Conservation (phyloP, 35 echinoderm and acorn worm genomes). For the Eucidaris tribuloides region DNA sequence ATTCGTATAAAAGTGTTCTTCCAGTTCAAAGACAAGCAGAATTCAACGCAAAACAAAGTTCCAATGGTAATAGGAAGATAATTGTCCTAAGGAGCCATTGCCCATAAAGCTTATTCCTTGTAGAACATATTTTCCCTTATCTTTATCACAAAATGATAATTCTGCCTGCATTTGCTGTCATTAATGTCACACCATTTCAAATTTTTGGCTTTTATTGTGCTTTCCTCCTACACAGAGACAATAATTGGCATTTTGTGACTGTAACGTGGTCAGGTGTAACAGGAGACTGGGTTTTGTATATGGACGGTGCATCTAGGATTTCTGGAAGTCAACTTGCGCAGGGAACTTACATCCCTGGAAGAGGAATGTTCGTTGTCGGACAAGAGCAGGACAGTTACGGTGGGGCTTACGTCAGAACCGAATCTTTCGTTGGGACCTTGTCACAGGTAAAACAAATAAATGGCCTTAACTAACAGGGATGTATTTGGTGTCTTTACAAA, state of each 20-base stretch:
- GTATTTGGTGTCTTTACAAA: background rate
- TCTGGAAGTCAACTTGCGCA: conserved; percentile 22
- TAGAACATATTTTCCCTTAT: no score
- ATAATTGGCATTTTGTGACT: conserved; percentile 53
- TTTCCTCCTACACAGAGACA: conserved; percentile 11
- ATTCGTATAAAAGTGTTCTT: no score
- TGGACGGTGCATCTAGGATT: conserved; percentile 1
- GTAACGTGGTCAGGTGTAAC: conserved; percentile 49
- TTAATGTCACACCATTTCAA: no score
- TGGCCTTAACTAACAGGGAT: background rate
- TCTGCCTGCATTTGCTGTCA: no score
- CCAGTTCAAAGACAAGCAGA: no score
- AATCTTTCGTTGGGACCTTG: conserved; percentile 58
- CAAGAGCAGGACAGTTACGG: conserved; percentile 62
- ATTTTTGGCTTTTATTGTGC: no score
- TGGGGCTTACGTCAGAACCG: conserved; percentile 37
- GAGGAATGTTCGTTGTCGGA: conserved; percentile 47
- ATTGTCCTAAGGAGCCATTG: no score
- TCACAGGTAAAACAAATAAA: conserved; percentile 36
- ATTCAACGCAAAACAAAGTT: no score
- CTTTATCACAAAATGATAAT: no score
- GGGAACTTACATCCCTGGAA: conserved; percentile 39
- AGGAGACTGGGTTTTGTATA: conserved; percentile 40
- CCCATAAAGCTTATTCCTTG: no score
- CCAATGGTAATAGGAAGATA: no score